Percentiles rank a stretch among this genome's conserved stretches.
Evolutionary conservation across 2,113 vertebrate genomes (phyloP).

Genomic region (Pongo pygmaeus): DNA sequence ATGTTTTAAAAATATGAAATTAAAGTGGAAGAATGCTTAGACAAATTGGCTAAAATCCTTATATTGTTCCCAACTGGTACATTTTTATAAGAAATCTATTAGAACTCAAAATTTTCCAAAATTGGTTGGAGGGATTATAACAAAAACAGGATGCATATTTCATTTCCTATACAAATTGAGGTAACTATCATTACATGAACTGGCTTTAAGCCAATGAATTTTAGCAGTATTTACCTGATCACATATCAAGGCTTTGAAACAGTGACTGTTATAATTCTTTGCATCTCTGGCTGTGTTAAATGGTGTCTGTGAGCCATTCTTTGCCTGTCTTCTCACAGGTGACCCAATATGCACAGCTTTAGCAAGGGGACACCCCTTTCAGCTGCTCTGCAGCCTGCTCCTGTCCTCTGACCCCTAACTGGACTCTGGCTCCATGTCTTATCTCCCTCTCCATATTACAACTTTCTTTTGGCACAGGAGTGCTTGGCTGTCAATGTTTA

Average conservation of each 20-base stretch:
- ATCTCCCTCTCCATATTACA: constrained; percentile 2
- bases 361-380: background rate
- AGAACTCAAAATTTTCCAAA: background rate
- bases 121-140: background rate
- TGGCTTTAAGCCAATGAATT: background rate
- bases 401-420: background rate
- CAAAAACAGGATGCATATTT: background rate
- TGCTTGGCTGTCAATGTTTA: background rate
- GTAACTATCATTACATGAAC: background rate
- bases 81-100: background rate
- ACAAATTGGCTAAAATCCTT: background rate
- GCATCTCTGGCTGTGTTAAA: background rate
- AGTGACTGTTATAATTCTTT: background rate
- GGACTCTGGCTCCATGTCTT: constrained; percentile 4
- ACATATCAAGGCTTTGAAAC: background rate
- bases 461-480: background rate
- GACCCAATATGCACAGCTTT: background rate
- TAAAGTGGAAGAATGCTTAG: background rate
- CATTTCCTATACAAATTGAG: background rate
- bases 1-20: constrained; percentile 18
- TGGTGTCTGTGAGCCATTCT: background rate
- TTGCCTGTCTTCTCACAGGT: background rate
- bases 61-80: background rate
- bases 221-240: background rate
- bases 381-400: background rate